phyloP scores from a whole-genome alignment of 2,797 vertebrate genomes.

The Neomorphus geoffroyi region DNA sequence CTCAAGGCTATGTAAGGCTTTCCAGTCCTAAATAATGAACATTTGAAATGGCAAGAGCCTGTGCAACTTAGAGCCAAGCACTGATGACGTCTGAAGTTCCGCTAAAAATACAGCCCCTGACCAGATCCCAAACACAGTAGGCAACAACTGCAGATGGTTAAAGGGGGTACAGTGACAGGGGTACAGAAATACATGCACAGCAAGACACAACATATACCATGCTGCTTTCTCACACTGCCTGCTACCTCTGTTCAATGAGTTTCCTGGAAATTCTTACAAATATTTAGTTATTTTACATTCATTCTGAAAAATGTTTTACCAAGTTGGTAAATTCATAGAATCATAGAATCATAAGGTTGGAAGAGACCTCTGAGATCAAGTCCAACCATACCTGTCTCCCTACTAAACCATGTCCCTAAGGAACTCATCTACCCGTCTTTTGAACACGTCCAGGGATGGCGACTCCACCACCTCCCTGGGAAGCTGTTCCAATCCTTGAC shows the following conservation, averaged over 20 bases:
- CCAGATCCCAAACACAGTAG: conserved; percentile 27
- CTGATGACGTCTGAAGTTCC: conserved; percentile 15
- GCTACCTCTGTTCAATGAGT: neutral
- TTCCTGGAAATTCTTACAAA: neutral
- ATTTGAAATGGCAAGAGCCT: conserved; percentile 10
- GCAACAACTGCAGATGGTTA: neutral
- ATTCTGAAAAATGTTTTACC: neutral
- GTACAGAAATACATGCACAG: neutral
- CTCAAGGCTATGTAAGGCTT: conserved; percentile 29
- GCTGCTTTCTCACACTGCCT: neutral
- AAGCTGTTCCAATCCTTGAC: too few relatives aligned
- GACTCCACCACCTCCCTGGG: too few relatives aligned
- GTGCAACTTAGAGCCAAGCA: conserved; percentile 11
- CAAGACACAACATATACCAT: neutral
- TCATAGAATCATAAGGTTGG: too few relatives aligned
- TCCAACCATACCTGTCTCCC: too few relatives aligned
- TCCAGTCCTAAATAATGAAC: conserved; percentile 11
- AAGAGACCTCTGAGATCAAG: too few relatives aligned
- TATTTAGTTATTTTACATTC: neutral
- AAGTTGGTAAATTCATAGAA: neutral
- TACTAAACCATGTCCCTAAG: too few relatives aligned
- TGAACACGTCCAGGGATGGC: too few relatives aligned
- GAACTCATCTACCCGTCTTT: too few relatives aligned
- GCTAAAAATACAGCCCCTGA: conserved; percentile 30
- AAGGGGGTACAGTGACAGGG: neutral